Evolutionary conservation across 2,113 vertebrate species (phyloP).

Genomic region (Oncorhynchus clarkii): DNA sequence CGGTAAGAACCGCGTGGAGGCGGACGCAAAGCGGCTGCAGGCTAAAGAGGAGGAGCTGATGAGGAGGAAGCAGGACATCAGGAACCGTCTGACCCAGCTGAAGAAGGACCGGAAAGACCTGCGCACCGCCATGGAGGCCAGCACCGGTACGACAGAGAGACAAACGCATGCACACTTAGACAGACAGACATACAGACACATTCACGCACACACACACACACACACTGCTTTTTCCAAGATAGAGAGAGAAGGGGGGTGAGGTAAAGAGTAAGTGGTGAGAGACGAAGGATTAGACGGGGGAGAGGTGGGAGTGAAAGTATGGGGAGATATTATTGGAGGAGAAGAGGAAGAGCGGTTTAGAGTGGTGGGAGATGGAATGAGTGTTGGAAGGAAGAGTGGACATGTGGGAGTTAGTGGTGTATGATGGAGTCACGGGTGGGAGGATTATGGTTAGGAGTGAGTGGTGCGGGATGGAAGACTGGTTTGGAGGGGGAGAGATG

Average conservation of each 20-base stretch:
- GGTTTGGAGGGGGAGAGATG: no score
- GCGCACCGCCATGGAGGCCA: constrained; percentile 82
- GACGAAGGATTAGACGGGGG: not conserved
- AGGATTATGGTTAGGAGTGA: no score
- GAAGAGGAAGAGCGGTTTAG: no score
- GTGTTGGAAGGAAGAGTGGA: no score
- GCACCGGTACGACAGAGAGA: constrained; percentile 72
- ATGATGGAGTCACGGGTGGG: not conserved
- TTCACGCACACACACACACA: no score
- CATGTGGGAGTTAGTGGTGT: not conserved
- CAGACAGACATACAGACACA: no score
- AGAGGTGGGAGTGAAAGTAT: not conserved
- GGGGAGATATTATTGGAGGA: not conserved
- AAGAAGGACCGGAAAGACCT: constrained; percentile 88
- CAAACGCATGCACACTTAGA: no score
- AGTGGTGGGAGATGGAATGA: not conserved
- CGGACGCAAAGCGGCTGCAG: constrained; percentile 89
- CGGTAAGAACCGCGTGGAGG: constrained; percentile 96
- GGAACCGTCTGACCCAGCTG: constrained; percentile 85
- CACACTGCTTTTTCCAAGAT: not conserved
- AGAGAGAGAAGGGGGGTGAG: not conserved
- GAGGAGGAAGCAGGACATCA: constrained; percentile 84
- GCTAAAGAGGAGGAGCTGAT: constrained; percentile 87
- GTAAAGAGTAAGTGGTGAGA: no score
- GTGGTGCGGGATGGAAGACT: no score